Evolutionary conservation across 2,888 invertebrate genomes (phyloP), one percentile per base, ranked within the genome.

Genomic region (Drosophila meridionalis): DNA sequence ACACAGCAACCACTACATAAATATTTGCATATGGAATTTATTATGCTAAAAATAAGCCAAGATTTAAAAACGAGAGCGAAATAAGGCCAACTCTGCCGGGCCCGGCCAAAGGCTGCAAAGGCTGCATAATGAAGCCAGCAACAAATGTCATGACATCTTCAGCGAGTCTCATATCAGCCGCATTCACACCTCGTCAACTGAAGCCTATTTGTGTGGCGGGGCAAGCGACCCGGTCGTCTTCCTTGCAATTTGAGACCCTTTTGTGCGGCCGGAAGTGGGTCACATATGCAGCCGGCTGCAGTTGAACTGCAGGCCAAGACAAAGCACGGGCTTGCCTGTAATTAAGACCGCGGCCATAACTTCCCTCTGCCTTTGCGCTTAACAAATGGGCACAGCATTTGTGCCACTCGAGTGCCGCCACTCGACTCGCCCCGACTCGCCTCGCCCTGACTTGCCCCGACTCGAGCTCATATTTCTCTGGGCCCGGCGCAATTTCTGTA

Each of bases 21-120:
- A 91, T 86, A 92, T 92, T 92, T 92, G 89, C 92, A 92, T 92
- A 90, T 84, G 82, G 84, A 90, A 92, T 92, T 91, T 92, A 92
- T 92, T 91, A 91, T 90, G 90, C 92, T 85, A 85, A 82, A 91
- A 92, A 92, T 92, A 92, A 92, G 92, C 92, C 87, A 92, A 91
- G 92, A 92, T 91, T 90, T 90, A 81, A 91, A 79, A 81, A 12
- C 34, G 56, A 47, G 60, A 32, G 20, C 61, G 70, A 90, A 90
- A 88, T 88, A 88, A 67, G 91, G 89, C 90, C 81, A 90, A 76
- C 87, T 81, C 63, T 71, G 69, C 14, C n/a, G 14, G 14, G n/a
- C 64, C 59, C 14, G 12, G 36, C 70, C 69, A 56, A 59, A 55
- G 73, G 50, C 50, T 62, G 20, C 20, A 20, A 20, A 20, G 53